Percentiles rank a stretch among this genome's conserved stretches.
Evolutionary conservation across 2,888 invertebrate species (phyloP).

Genomic region (Lycocerus yunnanus): DNA sequence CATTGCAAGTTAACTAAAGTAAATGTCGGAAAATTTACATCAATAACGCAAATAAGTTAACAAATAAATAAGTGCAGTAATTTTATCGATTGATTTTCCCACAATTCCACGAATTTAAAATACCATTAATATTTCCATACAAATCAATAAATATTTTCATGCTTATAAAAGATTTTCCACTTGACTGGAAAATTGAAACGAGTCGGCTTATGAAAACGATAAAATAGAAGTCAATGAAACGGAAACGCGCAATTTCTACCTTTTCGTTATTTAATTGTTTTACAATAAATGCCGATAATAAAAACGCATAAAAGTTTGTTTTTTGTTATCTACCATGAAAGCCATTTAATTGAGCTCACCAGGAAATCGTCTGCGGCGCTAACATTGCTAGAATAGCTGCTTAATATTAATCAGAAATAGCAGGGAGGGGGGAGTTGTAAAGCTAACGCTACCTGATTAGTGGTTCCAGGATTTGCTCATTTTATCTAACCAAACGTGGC

Average conservation of each 20-base stretch:
- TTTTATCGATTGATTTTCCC: not conserved
- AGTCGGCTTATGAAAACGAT: not conserved
- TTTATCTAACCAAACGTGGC: too few species aligned
- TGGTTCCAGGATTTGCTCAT: too few species aligned
- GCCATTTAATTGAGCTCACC: too few species aligned
- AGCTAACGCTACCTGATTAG: too few species aligned
- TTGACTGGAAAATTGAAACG: not conserved
- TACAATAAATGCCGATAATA: too few species aligned
- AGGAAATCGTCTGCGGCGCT: too few species aligned
- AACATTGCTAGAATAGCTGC: too few species aligned
- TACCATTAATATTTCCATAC: not conserved
- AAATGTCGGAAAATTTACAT: not conserved
- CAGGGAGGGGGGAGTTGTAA: too few species aligned
- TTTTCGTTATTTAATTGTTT: too few species aligned
- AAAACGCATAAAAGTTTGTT: too few species aligned
- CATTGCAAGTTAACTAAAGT: not conserved
- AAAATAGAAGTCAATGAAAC: not conserved
- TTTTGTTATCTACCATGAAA: too few species aligned
- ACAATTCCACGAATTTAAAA: not conserved
- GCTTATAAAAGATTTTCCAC: not conserved
- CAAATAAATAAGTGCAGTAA: not conserved
- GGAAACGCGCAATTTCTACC: not conserved
- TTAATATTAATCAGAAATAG: too few species aligned
- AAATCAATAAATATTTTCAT: not conserved
- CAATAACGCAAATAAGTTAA: not conserved